Conservation (phyloP, 2,113 vertebrate genomes). For the Scolopax mira region DNA sequence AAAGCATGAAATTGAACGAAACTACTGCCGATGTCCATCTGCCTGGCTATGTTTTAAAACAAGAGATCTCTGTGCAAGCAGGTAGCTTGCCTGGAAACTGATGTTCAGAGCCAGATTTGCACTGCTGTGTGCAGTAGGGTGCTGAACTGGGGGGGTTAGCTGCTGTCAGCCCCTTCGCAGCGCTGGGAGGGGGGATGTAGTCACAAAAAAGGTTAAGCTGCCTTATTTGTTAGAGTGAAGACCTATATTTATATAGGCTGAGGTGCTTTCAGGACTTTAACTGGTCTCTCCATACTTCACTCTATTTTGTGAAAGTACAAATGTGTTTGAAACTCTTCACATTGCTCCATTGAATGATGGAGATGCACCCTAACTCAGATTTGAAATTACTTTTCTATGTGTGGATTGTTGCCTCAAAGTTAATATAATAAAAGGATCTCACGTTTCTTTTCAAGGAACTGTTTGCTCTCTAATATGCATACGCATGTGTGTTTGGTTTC, state of each 20-base stretch:
- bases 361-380: neutral
- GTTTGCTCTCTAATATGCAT: neutral
- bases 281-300: neutral
- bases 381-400: neutral
- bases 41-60: neutral
- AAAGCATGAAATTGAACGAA: neutral
- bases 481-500: neutral
- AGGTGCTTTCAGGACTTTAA: neutral
- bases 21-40: neutral
- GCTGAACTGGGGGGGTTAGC: neutral
- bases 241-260: rapidly evolving
- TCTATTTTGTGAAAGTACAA: neutral
- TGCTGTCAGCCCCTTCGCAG: neutral
- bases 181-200: too few species aligned
- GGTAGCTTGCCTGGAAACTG: neutral
- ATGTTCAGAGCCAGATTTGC: neutral
- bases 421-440: neutral
- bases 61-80: neutral
- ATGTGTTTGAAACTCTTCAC: neutral
- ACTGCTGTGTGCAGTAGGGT: neutral
- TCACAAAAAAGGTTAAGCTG: neutral
- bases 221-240: neutral
- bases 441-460: neutral
- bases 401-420: neutral
- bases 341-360: neutral